Conservation (phyloP, 2,888 invertebrate species). For the Drosophila pullipes region DNA sequence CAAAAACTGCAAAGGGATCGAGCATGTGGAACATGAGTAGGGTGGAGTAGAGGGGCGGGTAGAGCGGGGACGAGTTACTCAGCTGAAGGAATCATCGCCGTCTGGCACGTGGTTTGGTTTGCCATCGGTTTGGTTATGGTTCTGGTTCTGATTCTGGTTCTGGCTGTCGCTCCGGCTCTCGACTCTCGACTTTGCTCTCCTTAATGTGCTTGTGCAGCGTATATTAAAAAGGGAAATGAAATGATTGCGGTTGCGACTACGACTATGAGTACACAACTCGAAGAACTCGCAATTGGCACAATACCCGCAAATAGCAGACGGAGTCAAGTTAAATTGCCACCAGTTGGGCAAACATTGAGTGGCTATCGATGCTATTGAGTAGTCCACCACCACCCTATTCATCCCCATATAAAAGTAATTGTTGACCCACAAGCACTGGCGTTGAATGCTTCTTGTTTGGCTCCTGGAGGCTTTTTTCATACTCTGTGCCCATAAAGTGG, state of each 20-base stretch:
- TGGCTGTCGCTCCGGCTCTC: neutral
- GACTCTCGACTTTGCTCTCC: slow-evolving; percentile 8
- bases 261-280: slow-evolving; percentile 49
- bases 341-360: slow-evolving; percentile 77
- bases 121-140: slow-evolving; percentile 8
- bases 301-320: slow-evolving; percentile 66
- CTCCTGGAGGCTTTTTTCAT: neutral
- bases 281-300: slow-evolving; percentile 73
- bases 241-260: slow-evolving; percentile 73
- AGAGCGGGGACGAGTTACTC: slow-evolving; percentile 5
- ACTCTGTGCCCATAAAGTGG: neutral
- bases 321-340: slow-evolving; percentile 61
- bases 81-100: slow-evolving; percentile 52
- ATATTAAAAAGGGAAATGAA: slow-evolving; percentile 82
- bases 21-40: slow-evolving; percentile 17
- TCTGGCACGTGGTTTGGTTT: slow-evolving; percentile 74
- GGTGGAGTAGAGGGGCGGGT: slow-evolving; percentile 7
- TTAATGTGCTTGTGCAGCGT: slow-evolving; percentile 79
- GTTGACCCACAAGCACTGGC: slow-evolving; percentile 55
- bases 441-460: slow-evolving; percentile 27
- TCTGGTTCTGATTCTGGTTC: slow-evolving; percentile 3
- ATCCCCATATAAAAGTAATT: slow-evolving; percentile 66
- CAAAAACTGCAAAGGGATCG: slow-evolving; percentile 71
- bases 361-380: slow-evolving; percentile 72
- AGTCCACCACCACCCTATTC: slow-evolving; percentile 27